Evolutionary conservation across 1,140 invertebrate genomes (phyloP), one percentile per base, ranked within the genome.

Genomic region (Penaeus vannamei): DNA sequence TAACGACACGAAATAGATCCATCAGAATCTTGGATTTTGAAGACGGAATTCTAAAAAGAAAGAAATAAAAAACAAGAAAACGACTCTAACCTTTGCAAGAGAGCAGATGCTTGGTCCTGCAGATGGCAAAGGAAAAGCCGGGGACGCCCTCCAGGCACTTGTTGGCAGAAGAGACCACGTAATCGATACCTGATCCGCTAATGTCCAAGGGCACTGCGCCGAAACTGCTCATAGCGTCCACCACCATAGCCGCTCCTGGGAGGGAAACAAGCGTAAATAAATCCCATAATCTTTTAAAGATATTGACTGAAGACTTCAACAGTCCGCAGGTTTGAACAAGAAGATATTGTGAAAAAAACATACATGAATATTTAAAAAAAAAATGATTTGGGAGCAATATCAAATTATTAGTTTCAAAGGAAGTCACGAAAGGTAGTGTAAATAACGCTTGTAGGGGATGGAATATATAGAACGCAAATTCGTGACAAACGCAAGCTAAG

Each of bases 171-270:
- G 93, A 94, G 84, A 94, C 93, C 29, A 94, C 81, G 91, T 93
- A 94, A 91, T 94, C 94, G 10, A 94, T 92, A 0, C 83, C 61
- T 36, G 89, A 90, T 14, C 72, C 86, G 2, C 91, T 86, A 20
- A 94, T 82, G 86, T 94, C 92, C 17, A 94, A 64, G 12, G 93
- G 93, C n/a, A 94, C 92, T 17, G 93, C 94, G 59, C 94, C 94
- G 92, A 94, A 94, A 89, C 93, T 93, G 87, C 94, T 94, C 94
- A 94, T 94, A n/a, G 93, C 93, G 92, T 94, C 94, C 26, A 94
- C 94, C 91, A 94, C 92, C 90, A 92, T 94, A 14, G 91, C 87
- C 20, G 93, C 90, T 36, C 92, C 92, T 89, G 76, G 69, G 32
- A 81, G 36, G 53, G 20, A 46, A 91, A 91, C 23, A 76, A 22